Evolutionary conservation across 2,113 vertebrate species (phyloP).

Genomic region (Sorex fumeus): DNA sequence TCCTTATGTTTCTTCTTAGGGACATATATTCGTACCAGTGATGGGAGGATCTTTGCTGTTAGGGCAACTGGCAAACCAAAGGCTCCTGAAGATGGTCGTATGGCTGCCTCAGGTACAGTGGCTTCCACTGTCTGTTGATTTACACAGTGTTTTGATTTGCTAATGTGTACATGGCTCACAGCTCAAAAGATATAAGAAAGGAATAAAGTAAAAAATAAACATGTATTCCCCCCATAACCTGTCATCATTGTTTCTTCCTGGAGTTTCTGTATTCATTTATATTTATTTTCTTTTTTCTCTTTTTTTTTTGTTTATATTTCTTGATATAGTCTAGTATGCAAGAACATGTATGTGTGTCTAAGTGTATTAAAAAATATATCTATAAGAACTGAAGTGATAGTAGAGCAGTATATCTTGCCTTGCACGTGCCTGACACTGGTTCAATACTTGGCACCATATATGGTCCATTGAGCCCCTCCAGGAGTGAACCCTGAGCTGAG

Average conservation of each 20-base stretch:
- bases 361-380: neutral
- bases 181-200: conserved; percentile 34
- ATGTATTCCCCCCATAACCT: neutral
- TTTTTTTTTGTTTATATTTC: too few species aligned
- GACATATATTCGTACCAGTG: conserved; percentile 97
- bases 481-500: too few species aligned
- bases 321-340: neutral
- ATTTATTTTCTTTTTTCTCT: neutral
- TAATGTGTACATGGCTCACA: conserved; percentile 23
- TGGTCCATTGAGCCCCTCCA: too few species aligned
- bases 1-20: conserved; percentile 87
- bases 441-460: too few species aligned
- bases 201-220: conserved; percentile 30
- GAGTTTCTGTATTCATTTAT: neutral
- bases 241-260: neutral
- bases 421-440: too few species aligned
- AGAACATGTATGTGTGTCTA: neutral
- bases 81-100: conserved; percentile 88
- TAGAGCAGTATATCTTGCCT: too few species aligned
- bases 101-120: conserved; percentile 92
- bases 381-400: neutral
- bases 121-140: neutral
- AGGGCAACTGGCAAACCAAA: conserved; percentile 96
- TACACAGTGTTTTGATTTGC: neutral
- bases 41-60: conserved; percentile 98